Evolutionary conservation across 2,797 vertebrate genomes (phyloP).

Genomic region (Etheostoma nigrum): DNA sequence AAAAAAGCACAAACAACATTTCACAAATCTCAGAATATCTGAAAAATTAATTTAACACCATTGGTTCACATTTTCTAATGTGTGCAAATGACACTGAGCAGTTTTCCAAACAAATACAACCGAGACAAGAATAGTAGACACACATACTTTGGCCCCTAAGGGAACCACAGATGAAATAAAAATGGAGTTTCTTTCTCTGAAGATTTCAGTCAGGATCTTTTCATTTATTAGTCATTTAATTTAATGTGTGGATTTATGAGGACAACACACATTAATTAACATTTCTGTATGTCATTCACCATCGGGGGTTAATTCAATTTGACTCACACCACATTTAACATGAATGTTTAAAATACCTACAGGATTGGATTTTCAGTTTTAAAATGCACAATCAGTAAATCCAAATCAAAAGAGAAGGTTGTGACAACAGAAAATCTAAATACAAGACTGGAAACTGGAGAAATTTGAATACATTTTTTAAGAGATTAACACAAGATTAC

Average conservation of each 20-base stretch:
- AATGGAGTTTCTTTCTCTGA: neutral
- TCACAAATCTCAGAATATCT: neutral
- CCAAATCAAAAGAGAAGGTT: neutral
- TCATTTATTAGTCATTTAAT: neutral
- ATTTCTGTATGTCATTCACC: slow-evolving; percentile 7
- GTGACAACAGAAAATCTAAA: neutral
- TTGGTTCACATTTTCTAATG: neutral
- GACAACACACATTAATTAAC: slow-evolving; percentile 13
- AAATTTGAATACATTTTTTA: slow-evolving; percentile 26
- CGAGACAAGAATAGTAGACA: neutral
- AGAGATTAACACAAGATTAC: slow-evolving; percentile 39
- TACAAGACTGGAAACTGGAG: neutral
- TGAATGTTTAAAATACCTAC: neutral
- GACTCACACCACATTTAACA: slow-evolving; percentile 14
- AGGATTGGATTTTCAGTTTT: slow-evolving; percentile 18
- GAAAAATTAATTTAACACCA: neutral
- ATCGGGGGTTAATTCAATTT: neutral
- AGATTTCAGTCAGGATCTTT: neutral
- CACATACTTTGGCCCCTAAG: neutral
- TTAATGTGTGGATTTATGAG: slow-evolving; percentile 12
- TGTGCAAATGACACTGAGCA: neutral
- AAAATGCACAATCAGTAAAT: slow-evolving; percentile 14
- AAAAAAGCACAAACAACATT: neutral
- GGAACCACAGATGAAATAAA: slow-evolving; percentile 6
- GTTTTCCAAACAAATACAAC: neutral